Percentiles rank a stretch among this genome's conserved stretches.
Conservation (phyloP, 2,113 vertebrate species). For the Oxyura jamaicensis region DNA sequence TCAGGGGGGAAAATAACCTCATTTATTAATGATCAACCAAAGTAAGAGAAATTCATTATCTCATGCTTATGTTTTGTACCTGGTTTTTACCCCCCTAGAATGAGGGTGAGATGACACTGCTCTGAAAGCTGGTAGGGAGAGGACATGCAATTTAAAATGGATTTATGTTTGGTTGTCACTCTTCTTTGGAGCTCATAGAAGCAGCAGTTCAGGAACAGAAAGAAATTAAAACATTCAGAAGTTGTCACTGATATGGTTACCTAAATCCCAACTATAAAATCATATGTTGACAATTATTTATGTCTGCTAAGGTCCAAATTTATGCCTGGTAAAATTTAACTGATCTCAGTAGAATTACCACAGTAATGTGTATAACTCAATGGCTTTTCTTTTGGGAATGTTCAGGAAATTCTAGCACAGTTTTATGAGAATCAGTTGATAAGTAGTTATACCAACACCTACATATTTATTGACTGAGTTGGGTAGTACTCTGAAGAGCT, state of each 20-base stretch:
- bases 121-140: conserved; percentile 9
- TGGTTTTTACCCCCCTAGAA: neutral
- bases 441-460: neutral
- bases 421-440: neutral
- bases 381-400: neutral
- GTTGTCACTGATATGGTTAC: neutral
- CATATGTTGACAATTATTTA: neutral
- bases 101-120: conserved; percentile 8
- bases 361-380: neutral
- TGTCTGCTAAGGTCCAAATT: neutral
- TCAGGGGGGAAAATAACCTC: conserved; percentile 62
- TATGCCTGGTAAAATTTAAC: neutral
- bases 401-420: neutral
- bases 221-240: neutral
- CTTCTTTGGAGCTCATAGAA: neutral
- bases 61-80: conserved; percentile 25
- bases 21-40: conserved; percentile 61
- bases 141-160: neutral
- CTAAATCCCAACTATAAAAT: neutral
- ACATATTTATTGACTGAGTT: neutral
- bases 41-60: conserved; percentile 61
- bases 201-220: neutral
- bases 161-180: neutral
- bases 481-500: neutral
- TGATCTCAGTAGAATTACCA: neutral